phyloP scores from a whole-genome alignment of 2,113 vertebrate species.

The Harpagus bidentatus region DNA sequence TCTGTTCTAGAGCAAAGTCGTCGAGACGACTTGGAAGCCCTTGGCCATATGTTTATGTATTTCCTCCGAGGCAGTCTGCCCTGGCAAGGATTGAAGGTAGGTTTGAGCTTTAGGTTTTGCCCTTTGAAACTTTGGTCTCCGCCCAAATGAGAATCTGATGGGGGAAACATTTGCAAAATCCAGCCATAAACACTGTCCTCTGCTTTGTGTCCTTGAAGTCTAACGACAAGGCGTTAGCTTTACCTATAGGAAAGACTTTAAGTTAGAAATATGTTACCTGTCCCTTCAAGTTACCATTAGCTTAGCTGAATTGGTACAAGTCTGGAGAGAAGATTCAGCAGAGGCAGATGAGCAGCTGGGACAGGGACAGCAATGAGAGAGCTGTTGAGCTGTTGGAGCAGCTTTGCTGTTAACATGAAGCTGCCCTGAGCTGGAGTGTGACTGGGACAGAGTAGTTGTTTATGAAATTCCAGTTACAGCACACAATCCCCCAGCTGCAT shows the following conservation, averaged over 20 bases:
- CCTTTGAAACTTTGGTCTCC: neutral
- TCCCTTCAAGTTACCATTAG: neutral
- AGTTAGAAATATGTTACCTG: neutral
- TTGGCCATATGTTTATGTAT: constrained; percentile 99
- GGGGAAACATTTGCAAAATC: neutral
- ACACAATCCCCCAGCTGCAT: neutral
- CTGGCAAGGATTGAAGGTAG: constrained; percentile 98
- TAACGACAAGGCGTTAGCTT: neutral
- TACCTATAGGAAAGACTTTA: neutral
- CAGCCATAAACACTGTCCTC: neutral
- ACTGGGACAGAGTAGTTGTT: neutral
- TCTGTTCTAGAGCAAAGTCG: constrained; percentile 92
- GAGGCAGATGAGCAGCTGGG: neutral
- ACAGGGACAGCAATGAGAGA: neutral
- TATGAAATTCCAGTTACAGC: neutral
- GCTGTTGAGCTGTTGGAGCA: neutral
- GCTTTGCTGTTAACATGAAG: neutral
- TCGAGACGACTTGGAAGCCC: constrained; percentile 95
- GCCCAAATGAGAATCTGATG: neutral
- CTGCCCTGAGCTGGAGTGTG: neutral
- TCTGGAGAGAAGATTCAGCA: neutral
- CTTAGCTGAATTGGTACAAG: neutral
- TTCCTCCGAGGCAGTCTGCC: constrained; percentile 98
- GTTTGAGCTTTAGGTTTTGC: neutral
- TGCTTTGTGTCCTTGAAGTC: neutral